Evolutionary conservation across 2,797 vertebrate genomes (phyloP).

Genomic region (Macropodus opercularis): DNA sequence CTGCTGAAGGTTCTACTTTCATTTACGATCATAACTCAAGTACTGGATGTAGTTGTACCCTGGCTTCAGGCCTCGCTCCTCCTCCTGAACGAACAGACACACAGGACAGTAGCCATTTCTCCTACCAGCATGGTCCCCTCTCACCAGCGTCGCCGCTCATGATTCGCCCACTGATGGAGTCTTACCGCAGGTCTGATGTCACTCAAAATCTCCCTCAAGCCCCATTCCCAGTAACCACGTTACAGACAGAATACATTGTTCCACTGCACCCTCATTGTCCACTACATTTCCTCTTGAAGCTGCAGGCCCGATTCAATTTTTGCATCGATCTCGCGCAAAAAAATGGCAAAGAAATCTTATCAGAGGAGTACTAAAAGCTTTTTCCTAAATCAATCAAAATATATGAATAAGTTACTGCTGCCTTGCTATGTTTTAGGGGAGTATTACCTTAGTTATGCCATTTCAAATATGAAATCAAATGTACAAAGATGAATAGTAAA

Average conservation of each 20-base stretch:
- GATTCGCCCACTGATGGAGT: conserved; percentile 65
- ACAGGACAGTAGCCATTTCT: conserved; percentile 26
- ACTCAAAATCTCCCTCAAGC: conserved; percentile 73
- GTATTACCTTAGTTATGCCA: conserved; percentile 68
- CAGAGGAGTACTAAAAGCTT: conserved; percentile 81
- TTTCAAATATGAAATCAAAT: conserved; percentile 71
- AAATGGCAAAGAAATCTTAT: conserved; percentile 76
- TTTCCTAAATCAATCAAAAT: conserved; percentile 79
- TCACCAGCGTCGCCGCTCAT: conserved; percentile 34
- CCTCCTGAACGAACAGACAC: conserved; percentile 41
- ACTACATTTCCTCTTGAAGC: conserved; percentile 60
- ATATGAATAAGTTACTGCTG: conserved; percentile 72
- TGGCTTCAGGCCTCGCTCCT: conserved; percentile 9
- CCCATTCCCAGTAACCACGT: conserved; percentile 78
- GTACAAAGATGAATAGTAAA: conserved; percentile 56
- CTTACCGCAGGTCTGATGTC: conserved; percentile 60
- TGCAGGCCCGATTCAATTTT: conserved; percentile 75
- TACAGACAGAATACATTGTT: conserved; percentile 73
- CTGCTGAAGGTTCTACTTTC: no score
- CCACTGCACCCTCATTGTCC: conserved; percentile 71
- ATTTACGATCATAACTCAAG: no score
- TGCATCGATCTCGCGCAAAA: conserved; percentile 78
- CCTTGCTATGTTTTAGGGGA: conserved; percentile 68
- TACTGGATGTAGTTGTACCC: background rate
- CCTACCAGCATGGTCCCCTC: conserved; percentile 16